These are phyloP conservation scores for Chrysolina oricalcia DNA, from an alignment of 2,888 invertebrate species.

Conservation along the genomic window DNA sequence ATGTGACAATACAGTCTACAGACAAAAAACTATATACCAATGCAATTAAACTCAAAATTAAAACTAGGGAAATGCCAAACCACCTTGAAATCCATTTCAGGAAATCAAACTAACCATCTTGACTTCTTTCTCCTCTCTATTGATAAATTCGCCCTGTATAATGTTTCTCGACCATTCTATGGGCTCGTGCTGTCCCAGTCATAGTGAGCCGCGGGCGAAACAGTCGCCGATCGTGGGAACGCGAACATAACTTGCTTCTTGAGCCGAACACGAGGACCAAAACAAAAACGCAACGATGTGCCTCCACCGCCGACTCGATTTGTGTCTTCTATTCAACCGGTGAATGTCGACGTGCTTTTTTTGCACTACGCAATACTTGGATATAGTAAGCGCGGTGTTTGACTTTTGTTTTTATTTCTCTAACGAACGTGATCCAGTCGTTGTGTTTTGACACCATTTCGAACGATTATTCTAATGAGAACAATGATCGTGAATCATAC, in stretches of 20 bases:
- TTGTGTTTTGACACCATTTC: slow-evolving; percentile 22
- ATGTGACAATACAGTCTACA: too few species aligned
- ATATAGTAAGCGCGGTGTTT: slow-evolving; percentile 13
- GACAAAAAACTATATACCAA: too few species aligned
- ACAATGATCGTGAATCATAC: not conserved
- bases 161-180: slow-evolving; percentile 32
- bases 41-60: too few species aligned
- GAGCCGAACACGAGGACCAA: slow-evolving; percentile 25
- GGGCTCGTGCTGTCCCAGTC: slow-evolving; percentile 60
- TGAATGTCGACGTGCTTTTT: slow-evolving; percentile 33
- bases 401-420: slow-evolving; percentile 16
- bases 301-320: slow-evolving; percentile 40
- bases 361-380: slow-evolving; percentile 24
- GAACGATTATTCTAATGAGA: slow-evolving; percentile 19
- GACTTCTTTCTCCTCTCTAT: slow-evolving; percentile 49
- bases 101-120: too few species aligned
- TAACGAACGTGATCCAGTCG: slow-evolving; percentile 21
- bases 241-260: slow-evolving; percentile 59
- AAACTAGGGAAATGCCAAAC: too few species aligned
- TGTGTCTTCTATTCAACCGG: slow-evolving; percentile 38
- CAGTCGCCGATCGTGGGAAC: slow-evolving; percentile 66
- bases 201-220: slow-evolving; percentile 54
- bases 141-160: slow-evolving; percentile 26
- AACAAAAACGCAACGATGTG: slow-evolving; percentile 44
- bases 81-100: not conserved